Evolutionary conservation across 1,140 invertebrate genomes (phyloP).

Genomic region (Drosophila repleta): DNA sequence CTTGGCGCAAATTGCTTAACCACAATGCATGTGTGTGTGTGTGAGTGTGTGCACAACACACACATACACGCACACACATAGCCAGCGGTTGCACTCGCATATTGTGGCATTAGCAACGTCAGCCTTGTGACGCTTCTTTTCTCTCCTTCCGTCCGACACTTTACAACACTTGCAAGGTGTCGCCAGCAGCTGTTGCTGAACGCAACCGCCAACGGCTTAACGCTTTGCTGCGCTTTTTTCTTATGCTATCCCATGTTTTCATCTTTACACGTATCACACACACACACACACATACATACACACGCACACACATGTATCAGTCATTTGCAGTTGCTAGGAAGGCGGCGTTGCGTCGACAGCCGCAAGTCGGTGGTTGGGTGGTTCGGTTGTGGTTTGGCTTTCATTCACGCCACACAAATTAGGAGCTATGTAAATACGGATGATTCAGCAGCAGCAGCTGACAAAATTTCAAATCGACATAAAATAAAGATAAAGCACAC

Average conservation of each 20-base stretch:
- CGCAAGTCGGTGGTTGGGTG: slow-evolving; percentile 7
- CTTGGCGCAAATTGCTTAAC: slow-evolving; percentile 79
- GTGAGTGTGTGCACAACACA: slow-evolving; percentile 35
- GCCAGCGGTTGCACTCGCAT: slow-evolving; percentile 15
- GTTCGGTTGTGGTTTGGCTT: not conserved
- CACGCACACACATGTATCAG: slow-evolving; percentile 39
- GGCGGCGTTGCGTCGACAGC: slow-evolving; percentile 28
- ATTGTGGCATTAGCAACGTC: slow-evolving; percentile 66
- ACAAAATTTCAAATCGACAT: slow-evolving; percentile 8
- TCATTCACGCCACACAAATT: slow-evolving; percentile 39
- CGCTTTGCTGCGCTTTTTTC: slow-evolving; percentile 56
- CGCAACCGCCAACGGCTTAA: slow-evolving; percentile 66
- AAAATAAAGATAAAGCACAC: not conserved
- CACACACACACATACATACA: slow-evolving; percentile 11
- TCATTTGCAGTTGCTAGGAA: slow-evolving; percentile 62
- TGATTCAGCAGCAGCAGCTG: slow-evolving; percentile 24
- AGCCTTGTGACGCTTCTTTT: slow-evolving; percentile 36
- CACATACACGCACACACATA: not conserved
- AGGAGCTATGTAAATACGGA: slow-evolving; percentile 26
- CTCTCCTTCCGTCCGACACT: slow-evolving; percentile 25
- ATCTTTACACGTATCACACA: slow-evolving; percentile 19
- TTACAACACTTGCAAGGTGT: slow-evolving; percentile 66
- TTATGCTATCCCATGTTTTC: slow-evolving; percentile 38
- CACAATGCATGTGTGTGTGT: slow-evolving; percentile 61
- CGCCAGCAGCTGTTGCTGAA: slow-evolving; percentile 73